Evolutionary conservation across 2,888 invertebrate genomes (phyloP).

Genomic region (Oegoconia quadripuncta): DNA sequence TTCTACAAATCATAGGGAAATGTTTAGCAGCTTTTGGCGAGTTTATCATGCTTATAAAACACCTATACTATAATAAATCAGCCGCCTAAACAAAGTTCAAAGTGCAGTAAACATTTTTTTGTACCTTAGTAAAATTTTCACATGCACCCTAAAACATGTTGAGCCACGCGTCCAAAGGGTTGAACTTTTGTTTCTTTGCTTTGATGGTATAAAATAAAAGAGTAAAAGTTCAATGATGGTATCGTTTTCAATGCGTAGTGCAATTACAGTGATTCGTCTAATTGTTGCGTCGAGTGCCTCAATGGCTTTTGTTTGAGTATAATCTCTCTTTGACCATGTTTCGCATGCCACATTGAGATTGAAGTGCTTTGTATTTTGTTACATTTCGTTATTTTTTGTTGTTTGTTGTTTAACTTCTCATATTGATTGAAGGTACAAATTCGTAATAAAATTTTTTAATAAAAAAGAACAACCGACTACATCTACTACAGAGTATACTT

Average conservation of each 20-base stretch:
- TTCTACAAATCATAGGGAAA: too few species aligned
- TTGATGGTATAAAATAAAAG: constrained; percentile 48
- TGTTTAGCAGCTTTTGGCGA: too few species aligned
- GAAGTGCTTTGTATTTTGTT: constrained; percentile 48
- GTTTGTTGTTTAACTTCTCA: not conserved
- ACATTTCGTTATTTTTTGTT: constrained; percentile 8
- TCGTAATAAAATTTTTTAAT: too few species aligned
- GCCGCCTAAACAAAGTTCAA: too few species aligned
- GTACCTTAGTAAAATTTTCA: constrained; percentile 6
- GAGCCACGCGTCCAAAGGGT: constrained; percentile 68
- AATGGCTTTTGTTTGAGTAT: constrained; percentile 59
- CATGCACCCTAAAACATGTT: constrained; percentile 46
- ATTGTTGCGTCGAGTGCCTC: constrained; percentile 59
- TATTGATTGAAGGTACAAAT: not conserved
- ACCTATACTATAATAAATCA: too few species aligned
- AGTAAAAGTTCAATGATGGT: constrained; percentile 60
- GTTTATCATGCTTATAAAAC: too few species aligned
- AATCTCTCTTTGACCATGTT: constrained; percentile 67
- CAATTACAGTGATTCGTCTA: constrained; percentile 73
- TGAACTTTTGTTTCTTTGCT: constrained; percentile 56
- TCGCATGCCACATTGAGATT: constrained; percentile 65
- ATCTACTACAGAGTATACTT: too few species aligned
- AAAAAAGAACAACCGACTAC: too few species aligned
- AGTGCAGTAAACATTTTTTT: too few species aligned
- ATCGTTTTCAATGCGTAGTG: constrained; percentile 65